Evolutionary conservation across 2,888 invertebrate species (phyloP), one percentile per base, ranked within the genome.

Genomic region (Leptothorax acervorum): DNA sequence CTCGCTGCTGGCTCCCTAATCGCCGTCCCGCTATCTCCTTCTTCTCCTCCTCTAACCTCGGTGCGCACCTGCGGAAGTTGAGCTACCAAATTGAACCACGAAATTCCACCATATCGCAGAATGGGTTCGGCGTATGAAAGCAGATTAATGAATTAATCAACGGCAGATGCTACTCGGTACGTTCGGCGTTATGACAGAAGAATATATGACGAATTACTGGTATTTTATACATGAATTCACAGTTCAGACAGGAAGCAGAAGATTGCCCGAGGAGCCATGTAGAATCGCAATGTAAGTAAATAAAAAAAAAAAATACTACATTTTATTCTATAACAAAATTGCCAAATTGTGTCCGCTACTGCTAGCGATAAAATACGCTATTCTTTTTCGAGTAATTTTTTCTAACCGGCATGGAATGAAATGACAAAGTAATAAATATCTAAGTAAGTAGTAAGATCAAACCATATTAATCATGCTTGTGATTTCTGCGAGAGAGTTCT

Each of bases 131-230:
- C 31, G 12, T 60, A 73, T 81, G 48, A 60, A 73, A 48, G 60
- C 39, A 81, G 48, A 60, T 81, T 79, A 78, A 78, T 45, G 55
- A 78, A 78, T 81, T 81, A 81, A 81, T 81, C 73, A 81, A 60
- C 57, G 60, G 53, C 79, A 79, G 79, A 68, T 79, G 53, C 51
- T 65, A 51, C 28, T 39, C 70, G 62, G 5, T 48, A 78, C 28
- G 39, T 65, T 65, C 39, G 48, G 1, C 51, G 12, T 57, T 48
- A 35, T 35, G n/a, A 35, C 3, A 18, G 8, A 55, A 15, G 12
- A 42, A 45, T 70, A 31, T 62, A 68, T 51, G 70, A 63, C 45
- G 15, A 78, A 57, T 76, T 51, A 68, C 42, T 48, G 28, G 12
- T 57, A 65, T 79, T 79, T 60, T 28, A 23, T 18, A 31, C 18